A percentile compares a stretch with the other conserved stretches of the same genome.
Conservation (phyloP, 2,888 invertebrate species). For the Drosophila histrio region DNA sequence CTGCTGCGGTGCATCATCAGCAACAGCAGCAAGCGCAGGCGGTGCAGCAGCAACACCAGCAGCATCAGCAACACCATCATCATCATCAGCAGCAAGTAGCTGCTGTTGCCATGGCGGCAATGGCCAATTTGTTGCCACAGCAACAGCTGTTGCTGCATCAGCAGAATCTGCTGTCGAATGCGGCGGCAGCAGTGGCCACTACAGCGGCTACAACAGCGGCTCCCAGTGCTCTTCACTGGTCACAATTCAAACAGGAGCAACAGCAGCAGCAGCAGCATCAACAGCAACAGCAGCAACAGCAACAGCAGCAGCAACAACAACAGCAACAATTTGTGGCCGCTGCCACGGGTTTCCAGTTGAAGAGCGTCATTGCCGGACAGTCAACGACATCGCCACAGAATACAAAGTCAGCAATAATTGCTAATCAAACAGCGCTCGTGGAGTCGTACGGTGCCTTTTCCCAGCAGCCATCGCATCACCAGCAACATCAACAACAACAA, state of each 20-base stretch:
- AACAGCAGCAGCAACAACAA: slow-evolving; percentile 74
- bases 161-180: slow-evolving; percentile 81
- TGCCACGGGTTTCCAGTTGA: slow-evolving; percentile 76
- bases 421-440: slow-evolving; percentile 76
- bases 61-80: slow-evolving; percentile 75
- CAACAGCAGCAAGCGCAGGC: slow-evolving; percentile 66
- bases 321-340: slow-evolving; percentile 73
- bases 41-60: slow-evolving; percentile 68
- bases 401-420: slow-evolving; percentile 80
- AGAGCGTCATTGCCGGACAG: slow-evolving; percentile 73
- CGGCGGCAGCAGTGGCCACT: slow-evolving; percentile 71
- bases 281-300: slow-evolving; percentile 77
- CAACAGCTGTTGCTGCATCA: slow-evolving; percentile 80
- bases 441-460: slow-evolving; percentile 61
- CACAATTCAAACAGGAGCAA: slow-evolving; percentile 75
- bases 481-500: slow-evolving; percentile 65
- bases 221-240: slow-evolving; percentile 72
- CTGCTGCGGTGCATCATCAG: slow-evolving; percentile 73
- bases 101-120: slow-evolving; percentile 83
- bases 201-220: slow-evolving; percentile 68
- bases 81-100: slow-evolving; percentile 81
- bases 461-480: slow-evolving; percentile 58
- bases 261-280: slow-evolving; percentile 74
- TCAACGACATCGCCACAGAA: slow-evolving; percentile 77
- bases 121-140: slow-evolving; percentile 83